These are phyloP conservation scores for Drosophila setifemur DNA, from an alignment of 1,140 invertebrate genomes.

Conservation along the genomic window DNA sequence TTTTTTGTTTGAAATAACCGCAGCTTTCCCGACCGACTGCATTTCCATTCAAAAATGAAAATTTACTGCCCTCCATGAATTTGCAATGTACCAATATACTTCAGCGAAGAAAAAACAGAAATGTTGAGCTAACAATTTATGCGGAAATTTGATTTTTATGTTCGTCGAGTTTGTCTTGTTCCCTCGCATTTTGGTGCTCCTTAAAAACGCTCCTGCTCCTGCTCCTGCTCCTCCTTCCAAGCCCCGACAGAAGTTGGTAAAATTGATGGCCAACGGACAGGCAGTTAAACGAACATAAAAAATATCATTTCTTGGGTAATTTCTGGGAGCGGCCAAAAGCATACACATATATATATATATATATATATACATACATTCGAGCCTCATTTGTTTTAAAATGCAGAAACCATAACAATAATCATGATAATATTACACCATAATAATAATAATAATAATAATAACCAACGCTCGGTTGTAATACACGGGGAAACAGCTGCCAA, in stretches of 20 bases:
- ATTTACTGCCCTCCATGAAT: no score
- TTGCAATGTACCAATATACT: not conserved
- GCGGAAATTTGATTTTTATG: slow-evolving; percentile 75
- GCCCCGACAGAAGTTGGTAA: slow-evolving; percentile 51
- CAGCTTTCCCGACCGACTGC: no score
- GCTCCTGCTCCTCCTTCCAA: slow-evolving; percentile 18
- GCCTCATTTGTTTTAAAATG: slow-evolving; percentile 66
- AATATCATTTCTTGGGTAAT: slow-evolving; percentile 54
- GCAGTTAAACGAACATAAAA: slow-evolving; percentile 67
- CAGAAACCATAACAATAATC: slow-evolving; percentile 71
- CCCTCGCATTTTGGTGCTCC: not conserved
- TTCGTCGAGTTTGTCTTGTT: slow-evolving; percentile 18
- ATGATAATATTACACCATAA: slow-evolving; percentile 67
- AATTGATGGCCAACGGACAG: slow-evolving; percentile 65
- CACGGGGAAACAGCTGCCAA: slow-evolving; percentile 49
- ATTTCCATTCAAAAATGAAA: slow-evolving; percentile 2
- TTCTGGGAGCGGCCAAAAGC: slow-evolving; percentile 27
- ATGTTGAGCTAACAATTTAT: slow-evolving; percentile 69
- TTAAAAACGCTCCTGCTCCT: slow-evolving; percentile 1
- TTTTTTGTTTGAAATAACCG: no score
- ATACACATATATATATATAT: not conserved
- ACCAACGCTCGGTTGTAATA: slow-evolving; percentile 18
- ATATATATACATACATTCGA: not conserved
- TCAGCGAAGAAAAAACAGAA: slow-evolving; percentile 24
- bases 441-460: slow-evolving; percentile 53